Base-by-base conservation (phyloP, 2,888 invertebrate species). In the Coleophora flavipennella region DNA sequence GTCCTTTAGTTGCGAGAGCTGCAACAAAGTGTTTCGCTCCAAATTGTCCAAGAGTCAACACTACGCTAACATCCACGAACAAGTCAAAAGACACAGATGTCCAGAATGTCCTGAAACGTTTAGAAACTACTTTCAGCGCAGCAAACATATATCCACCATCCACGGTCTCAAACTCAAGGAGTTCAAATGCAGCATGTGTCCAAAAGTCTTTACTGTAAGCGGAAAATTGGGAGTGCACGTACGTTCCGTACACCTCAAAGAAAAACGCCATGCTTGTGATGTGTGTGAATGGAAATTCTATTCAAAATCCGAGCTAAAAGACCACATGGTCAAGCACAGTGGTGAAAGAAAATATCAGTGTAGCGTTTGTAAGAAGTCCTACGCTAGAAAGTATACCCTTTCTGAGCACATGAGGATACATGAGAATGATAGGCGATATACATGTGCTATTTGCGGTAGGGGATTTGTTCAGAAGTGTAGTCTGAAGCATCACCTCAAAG, bases 211-310 rank as follows among this genome's bases (percentile, higher is more conserved):
- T 35, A 69, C 64, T 0, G 43, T 67, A 1, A 80, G 79, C 37
- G 81, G 81, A 0, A 79, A 80, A 42, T 51, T 80, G 3, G 70
- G 74, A 0, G 68, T 70, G 0, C 84, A 84, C 37, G 51, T 78
- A 0, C 57, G 65, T 7, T 67, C 73, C 0, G 73, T 85, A 0
- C 87, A 87, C 56, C 64, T 86, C 12, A 85, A 83, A 42, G 48
- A 73, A 37, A 84, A 81, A 42, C 48, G 84, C 3, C 76, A 77
- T 32, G 57, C 75, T 0, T 87, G 87, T 39, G 67, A 76, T 9
- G 58, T 83, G 0, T 87, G 87, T 34, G 86, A 86, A 8, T 86
- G 86, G 70, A 78, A 80, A 39, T 87, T 87, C 50, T 86, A 85
- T 46, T 84, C 86, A 0, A 84, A 79, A 25, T 81, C 83, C 0